These are phyloP conservation scores for Coptodon bakossiorum DNA, from an alignment of 2,113 vertebrate genomes.

Conservation along the genomic window DNA sequence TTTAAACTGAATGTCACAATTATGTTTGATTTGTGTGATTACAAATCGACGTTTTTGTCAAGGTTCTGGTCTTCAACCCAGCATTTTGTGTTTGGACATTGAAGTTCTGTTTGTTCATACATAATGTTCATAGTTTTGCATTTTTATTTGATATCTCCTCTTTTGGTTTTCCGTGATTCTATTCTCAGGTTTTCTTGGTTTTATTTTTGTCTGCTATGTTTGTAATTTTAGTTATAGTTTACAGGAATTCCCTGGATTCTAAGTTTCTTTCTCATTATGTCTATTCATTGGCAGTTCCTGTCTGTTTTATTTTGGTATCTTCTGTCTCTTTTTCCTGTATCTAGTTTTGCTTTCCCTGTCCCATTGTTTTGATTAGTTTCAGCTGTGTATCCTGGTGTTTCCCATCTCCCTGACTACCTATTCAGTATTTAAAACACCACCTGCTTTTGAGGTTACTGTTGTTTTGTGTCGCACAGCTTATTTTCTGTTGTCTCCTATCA, in stretches of 20 bases:
- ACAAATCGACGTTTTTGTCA: background rate
- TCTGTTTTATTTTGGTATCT: background rate
- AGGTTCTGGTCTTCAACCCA: background rate
- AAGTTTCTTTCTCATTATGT: accelerated
- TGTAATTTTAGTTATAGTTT: background rate
- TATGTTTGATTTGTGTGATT: background rate
- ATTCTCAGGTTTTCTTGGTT: accelerated
- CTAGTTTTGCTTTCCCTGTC: background rate
- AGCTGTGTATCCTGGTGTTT: background rate
- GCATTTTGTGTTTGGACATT: background rate
- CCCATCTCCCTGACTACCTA: background rate
- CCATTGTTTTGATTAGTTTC: background rate
- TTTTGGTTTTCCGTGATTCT: background rate
- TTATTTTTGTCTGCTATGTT: background rate
- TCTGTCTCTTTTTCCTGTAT: background rate
- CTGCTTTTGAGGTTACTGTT: background rate
- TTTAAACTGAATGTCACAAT: background rate
- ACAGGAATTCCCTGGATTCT: background rate
- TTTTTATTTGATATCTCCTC: background rate
- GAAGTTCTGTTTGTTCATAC: background rate
- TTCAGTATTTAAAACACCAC: background rate
- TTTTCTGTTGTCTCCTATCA: background rate
- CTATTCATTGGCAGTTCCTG: background rate
- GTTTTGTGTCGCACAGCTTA: background rate
- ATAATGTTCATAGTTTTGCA: background rate